Evolutionary conservation across 2,113 vertebrate species (phyloP), one percentile per base, ranked within the genome.

Genomic region (Oceanodroma tethys): DNA sequence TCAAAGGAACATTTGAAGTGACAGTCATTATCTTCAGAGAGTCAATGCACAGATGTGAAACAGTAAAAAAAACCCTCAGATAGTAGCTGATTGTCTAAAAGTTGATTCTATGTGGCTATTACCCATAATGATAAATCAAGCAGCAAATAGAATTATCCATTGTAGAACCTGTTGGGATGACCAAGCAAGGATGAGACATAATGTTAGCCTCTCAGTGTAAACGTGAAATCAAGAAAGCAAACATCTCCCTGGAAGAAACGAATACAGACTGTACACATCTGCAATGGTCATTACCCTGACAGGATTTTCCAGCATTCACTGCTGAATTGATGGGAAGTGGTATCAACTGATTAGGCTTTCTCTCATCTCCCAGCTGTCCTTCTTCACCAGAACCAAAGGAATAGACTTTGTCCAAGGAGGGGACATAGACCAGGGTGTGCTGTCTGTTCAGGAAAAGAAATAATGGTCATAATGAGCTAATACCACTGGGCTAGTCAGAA

Each of bases 391-490:
- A 97, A 63, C 98, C 98, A 97, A 98, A 98, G 3, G 82, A 95
- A 88, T 98, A 98, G 90, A 98, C 86, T 92, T 96, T 93, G 56
- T 97, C 96, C 95, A 97, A 94, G 36, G 97, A 95, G 45, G 90
- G 60, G 52, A 98, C 93, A 34, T 98, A 98, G 66, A 95, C 96
- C 45, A 98, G 76, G 22, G 98, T 98, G 88, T 98, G 91, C 58
- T 85, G 59, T n/a, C 98, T 98, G 89, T 81, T 90, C 90, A 97
- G 84, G 45, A 90, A 93, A 95, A 92, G 30, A 83, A 73, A 74
- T n/a, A 63, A n/a, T 12, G 21, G 53, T 65, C 19, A 58, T n/a
- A 59, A 27, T 18, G 32, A 76, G 38, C 0, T 4, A 56, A 81
- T 45, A 23, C 2, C 34, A 43, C 23, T 40, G 42, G 29, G 11